These are phyloP conservation scores for Stenolophus ochropezus DNA, from an alignment of 2,888 invertebrate species.

Conservation along the genomic window DNA sequence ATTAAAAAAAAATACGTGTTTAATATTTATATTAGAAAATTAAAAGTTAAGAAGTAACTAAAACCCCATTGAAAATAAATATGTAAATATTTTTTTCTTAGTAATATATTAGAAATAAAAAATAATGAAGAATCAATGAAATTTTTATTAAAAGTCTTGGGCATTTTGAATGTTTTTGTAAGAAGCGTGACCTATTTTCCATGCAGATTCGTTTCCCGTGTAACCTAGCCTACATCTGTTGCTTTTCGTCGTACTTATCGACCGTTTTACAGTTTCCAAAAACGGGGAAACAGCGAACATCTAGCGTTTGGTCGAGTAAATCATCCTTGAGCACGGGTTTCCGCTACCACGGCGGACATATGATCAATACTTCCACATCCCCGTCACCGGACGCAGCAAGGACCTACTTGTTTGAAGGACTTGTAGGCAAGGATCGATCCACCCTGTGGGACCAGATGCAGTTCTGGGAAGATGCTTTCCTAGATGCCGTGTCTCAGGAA, in stretches of 20 bases:
- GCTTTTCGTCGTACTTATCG: neutral
- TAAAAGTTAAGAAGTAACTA: no score
- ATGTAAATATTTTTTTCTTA: no score
- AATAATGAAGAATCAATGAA: no score
- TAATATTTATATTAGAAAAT: no score
- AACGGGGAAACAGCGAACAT: conserved; percentile 85
- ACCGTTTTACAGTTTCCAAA: conserved; percentile 78
- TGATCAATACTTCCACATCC: conserved; percentile 89
- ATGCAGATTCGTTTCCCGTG: neutral
- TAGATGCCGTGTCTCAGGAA: conserved; percentile 98
- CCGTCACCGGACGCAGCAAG: conserved; percentile 92
- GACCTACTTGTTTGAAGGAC: conserved; percentile 94
- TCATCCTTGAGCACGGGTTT: conserved; percentile 91
- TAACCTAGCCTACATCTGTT: neutral
- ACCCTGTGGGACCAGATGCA: conserved; percentile 99
- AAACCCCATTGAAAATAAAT: no score
- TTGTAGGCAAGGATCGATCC: conserved; percentile 87
- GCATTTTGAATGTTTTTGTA: no score
- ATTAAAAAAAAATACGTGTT: no score
- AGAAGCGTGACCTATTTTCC: neutral
- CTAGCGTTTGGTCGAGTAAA: conserved; percentile 95
- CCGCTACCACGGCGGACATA: conserved; percentile 89
- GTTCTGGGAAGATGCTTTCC: conserved; percentile 99
- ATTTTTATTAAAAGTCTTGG: no score
- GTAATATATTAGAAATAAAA: no score